Conservation (phyloP, 1,140 invertebrate species). For the Zaprionus vittiger region DNA sequence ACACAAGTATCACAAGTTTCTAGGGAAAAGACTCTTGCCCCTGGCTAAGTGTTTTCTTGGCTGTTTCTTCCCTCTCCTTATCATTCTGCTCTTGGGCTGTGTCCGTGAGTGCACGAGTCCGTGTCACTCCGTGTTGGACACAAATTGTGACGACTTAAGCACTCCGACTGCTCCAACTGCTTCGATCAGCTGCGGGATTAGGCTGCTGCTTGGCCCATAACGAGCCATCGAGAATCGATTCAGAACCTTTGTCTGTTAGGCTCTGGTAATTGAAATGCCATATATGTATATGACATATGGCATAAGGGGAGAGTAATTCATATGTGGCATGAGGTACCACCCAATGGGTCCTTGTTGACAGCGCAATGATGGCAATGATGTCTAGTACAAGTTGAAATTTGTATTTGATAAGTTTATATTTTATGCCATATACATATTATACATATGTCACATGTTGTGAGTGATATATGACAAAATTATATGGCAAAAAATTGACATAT, state of each 20-base stretch:
- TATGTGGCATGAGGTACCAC: too few species aligned
- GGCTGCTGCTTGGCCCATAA: constrained; percentile 20
- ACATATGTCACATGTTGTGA: too few species aligned
- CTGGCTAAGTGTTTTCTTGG: constrained; percentile 47
- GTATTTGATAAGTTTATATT: background rate
- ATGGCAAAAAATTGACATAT: background rate
- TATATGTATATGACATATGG: constrained; percentile 6
- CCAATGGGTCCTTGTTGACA: background rate
- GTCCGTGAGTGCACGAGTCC: constrained; percentile 27
- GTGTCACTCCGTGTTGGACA: constrained; percentile 35
- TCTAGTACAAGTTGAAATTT: background rate
- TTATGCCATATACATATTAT: background rate
- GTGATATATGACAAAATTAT: background rate
- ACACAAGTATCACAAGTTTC: constrained; percentile 9
- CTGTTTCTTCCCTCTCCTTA: background rate
- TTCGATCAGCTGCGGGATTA: constrained; percentile 37
- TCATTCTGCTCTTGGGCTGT: background rate
- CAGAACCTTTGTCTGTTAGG: background rate
- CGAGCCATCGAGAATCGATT: constrained; percentile 17
- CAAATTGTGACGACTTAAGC: constrained; percentile 50
- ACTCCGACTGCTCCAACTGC: constrained; percentile 17
- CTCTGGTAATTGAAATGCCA: constrained; percentile 3
- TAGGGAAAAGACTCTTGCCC: background rate
- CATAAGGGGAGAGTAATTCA: background rate
- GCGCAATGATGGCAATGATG: background rate